These are phyloP conservation scores for Anomalospiza imberbis DNA, from an alignment of 2,797 vertebrate genomes.

Conservation along the genomic window DNA sequence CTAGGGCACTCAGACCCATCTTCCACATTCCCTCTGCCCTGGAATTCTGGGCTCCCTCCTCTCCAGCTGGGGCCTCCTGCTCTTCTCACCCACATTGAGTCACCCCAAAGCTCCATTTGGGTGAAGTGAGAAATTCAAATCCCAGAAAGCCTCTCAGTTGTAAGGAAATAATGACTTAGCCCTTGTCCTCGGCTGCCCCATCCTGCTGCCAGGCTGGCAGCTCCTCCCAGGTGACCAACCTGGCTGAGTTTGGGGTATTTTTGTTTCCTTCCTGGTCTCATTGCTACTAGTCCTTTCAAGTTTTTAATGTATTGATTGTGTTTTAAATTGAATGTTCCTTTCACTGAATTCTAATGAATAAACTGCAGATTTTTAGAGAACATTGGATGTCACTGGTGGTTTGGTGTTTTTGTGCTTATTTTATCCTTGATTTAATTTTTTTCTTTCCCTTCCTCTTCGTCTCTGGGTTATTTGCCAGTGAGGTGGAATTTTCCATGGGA, in stretches of 20 bases:
- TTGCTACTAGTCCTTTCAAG: not conserved
- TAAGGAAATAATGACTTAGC: not conserved
- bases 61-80: not conserved
- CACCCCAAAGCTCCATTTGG: not conserved
- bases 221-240: not conserved
- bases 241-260: not conserved
- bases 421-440: not conserved
- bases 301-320: conserved; percentile 63
- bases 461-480: not conserved
- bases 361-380: conserved; percentile 69
- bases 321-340: conserved; percentile 70
- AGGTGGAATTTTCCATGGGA: not conserved
- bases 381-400: not conserved
- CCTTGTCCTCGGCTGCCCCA: not conserved
- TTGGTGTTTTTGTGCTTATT: not conserved
- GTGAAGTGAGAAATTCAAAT: not conserved
- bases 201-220: not conserved
- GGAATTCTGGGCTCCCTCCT: not conserved
- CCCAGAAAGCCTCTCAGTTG: not conserved
- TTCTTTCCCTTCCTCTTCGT: not conserved
- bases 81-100: not conserved
- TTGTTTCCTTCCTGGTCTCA: not conserved
- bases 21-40: not conserved
- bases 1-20: not conserved
- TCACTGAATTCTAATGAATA: conserved; percentile 73